Evolutionary conservation across 30 jellyfish, hydroid and myxozoan species (phyloP).

Genomic region (Aurelia coerulea): DNA sequence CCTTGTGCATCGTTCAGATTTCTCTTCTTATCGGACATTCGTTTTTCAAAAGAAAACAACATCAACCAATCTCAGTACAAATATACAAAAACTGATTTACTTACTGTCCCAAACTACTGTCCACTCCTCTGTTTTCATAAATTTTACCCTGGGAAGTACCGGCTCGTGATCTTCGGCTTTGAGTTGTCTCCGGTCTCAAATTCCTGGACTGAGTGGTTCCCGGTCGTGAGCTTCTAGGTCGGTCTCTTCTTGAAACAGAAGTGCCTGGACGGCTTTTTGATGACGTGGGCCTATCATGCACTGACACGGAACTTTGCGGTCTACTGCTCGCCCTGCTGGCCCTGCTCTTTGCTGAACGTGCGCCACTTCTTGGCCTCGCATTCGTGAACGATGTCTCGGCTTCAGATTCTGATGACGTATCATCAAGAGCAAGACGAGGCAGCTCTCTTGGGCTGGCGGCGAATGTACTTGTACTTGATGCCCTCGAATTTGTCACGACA

Average conservation of each 20-base stretch:
- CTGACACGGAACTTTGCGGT: not conserved
- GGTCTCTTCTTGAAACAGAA: not conserved
- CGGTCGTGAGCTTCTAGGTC: too few relatives aligned
- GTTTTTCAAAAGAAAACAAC: too few relatives aligned
- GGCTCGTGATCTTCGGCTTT: too few relatives aligned
- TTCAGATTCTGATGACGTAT: conserved; percentile 50
- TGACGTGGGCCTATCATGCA: not conserved
- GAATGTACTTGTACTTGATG: conserved; percentile 31
- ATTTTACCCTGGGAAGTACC: too few relatives aligned
- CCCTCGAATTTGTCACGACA: conserved; percentile 9
- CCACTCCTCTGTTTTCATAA: too few relatives aligned
- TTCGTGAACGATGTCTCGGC: conserved; percentile 62
- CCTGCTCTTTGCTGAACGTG: conserved; percentile 12
- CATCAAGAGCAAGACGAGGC: conserved; percentile 74
- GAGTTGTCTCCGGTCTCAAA: too few relatives aligned
- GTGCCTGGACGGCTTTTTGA: not conserved
- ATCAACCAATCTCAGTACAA: too few relatives aligned
- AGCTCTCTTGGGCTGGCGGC: conserved; percentile 25
- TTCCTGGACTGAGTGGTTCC: too few relatives aligned
- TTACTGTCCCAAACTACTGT: too few relatives aligned
- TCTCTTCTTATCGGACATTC: too few relatives aligned
- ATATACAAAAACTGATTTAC: too few relatives aligned
- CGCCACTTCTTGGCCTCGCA: conserved; percentile 17
- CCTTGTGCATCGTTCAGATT: too few relatives aligned
- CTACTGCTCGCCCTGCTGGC: not conserved